These are phyloP conservation scores for Bucorvus abyssinicus DNA, from an alignment of 2,797 vertebrate genomes.

Conservation along the genomic window DNA sequence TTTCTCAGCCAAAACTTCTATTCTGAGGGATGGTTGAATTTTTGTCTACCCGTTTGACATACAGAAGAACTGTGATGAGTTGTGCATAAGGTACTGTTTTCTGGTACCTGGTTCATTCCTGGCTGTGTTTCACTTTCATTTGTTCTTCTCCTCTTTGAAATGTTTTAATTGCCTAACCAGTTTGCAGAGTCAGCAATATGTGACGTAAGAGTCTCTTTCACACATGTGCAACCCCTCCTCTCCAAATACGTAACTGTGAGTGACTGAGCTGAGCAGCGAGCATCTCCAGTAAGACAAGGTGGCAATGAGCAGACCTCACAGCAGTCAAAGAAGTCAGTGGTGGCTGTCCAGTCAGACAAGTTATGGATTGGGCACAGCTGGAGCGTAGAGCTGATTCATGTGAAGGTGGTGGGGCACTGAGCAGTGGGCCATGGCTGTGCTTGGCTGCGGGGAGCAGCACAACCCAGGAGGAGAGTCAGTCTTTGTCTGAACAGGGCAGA, in stretches of 20 bases:
- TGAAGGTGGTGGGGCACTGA: neutral
- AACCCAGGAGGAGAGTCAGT: neutral
- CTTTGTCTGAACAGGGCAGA: neutral
- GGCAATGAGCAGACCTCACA: neutral
- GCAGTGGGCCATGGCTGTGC: neutral
- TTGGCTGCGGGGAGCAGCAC: neutral
- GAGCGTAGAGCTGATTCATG: neutral
- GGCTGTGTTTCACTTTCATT: constrained; percentile 5
- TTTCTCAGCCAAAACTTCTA: neutral
- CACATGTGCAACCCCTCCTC: accelerated
- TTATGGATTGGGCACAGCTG: neutral
- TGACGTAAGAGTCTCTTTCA: neutral
- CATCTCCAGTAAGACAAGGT: neutral
- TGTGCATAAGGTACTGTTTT: neutral
- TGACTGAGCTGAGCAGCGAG: neutral
- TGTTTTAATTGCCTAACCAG: neutral
- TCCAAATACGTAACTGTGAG: neutral
- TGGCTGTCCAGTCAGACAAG: neutral
- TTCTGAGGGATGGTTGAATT: neutral
- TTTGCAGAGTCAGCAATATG: neutral
- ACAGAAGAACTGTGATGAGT: neutral
- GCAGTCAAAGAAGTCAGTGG: neutral
- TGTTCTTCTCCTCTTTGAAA: constrained; percentile 10
- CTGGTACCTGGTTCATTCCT: neutral
- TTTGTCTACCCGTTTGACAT: neutral